Conservation (phyloP, 2,888 invertebrate genomes). For the Pterobdella sp. region DNA sequence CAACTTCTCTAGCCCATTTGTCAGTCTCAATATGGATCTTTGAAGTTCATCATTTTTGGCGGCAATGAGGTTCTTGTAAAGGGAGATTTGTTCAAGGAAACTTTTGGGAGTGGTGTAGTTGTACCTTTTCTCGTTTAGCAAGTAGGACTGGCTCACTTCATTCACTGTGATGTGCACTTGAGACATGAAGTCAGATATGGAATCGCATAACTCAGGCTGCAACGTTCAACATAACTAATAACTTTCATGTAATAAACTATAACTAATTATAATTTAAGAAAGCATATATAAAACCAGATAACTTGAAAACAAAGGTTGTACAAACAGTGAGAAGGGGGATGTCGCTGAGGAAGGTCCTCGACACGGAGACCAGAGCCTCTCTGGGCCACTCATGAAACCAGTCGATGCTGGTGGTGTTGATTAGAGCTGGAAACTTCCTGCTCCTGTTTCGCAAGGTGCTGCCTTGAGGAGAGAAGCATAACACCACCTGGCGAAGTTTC, state of each 20-base stretch:
- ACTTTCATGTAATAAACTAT: neutral
- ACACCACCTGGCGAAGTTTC: slow-evolving; percentile 61
- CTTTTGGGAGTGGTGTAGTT: slow-evolving; percentile 97
- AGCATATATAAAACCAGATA: neutral
- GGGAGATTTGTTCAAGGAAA: slow-evolving; percentile 85
- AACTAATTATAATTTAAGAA: neutral
- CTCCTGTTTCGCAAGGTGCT: slow-evolving; percentile 81
- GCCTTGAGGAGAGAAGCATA: slow-evolving; percentile 94
- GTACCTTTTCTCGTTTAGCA: slow-evolving; percentile 81
- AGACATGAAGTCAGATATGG: slow-evolving; percentile 86
- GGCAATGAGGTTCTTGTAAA: slow-evolving; percentile 77
- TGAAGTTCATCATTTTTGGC: slow-evolving; percentile 77
- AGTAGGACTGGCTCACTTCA: slow-evolving; percentile 73
- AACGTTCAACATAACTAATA: neutral
- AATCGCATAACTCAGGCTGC: slow-evolving; percentile 65
- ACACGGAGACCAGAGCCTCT: slow-evolving; percentile 87
- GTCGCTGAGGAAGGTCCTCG: slow-evolving; percentile 75
- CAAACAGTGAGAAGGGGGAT: slow-evolving; percentile 69
- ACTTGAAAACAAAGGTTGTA: slow-evolving; percentile 9
- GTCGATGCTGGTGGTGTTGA: slow-evolving; percentile 87
- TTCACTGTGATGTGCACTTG: slow-evolving; percentile 89
- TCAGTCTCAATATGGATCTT: slow-evolving; percentile 74
- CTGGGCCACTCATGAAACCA: slow-evolving; percentile 99
- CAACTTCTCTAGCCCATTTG: slow-evolving; percentile 86
- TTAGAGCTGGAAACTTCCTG: slow-evolving; percentile 88